A percentile compares a stretch with the other conserved stretches of the same genome.
These are phyloP conservation scores for Nettapus auritus DNA, from an alignment of 2,113 vertebrate species.

Conservation along the genomic window DNA sequence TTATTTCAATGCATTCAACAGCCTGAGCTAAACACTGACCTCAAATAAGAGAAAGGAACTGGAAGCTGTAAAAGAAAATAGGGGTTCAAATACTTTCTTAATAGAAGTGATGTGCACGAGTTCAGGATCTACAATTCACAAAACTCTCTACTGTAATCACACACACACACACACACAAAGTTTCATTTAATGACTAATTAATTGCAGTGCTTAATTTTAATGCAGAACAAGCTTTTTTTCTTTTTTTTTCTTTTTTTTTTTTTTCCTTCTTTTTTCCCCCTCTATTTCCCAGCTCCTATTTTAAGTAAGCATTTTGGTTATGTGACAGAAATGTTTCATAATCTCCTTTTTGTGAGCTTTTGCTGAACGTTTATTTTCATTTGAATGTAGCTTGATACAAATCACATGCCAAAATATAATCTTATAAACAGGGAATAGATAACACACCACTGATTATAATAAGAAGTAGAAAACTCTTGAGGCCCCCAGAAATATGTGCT, in stretches of 20 bases:
- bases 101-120: background rate
- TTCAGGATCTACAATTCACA: background rate
- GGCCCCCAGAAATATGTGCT: background rate
- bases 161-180: background rate
- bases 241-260: background rate
- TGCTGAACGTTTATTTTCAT: background rate
- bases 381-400: background rate
- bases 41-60: background rate
- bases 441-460: background rate
- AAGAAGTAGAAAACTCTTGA: background rate
- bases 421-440: background rate
- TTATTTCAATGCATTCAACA: background rate
- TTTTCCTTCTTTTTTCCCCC: background rate
- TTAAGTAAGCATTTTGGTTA: conserved; percentile 21
- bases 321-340: background rate
- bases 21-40: background rate
- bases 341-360: conserved; percentile 7
- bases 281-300: background rate
- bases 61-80: background rate
- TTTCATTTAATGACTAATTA: background rate
- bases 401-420: background rate
- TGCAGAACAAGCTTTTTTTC: background rate
- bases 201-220: background rate
- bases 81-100: background rate
- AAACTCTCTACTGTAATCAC: background rate